Evolutionary conservation across 2,113 vertebrate genomes (phyloP).

Genomic region (Propithecus coquereli): DNA sequence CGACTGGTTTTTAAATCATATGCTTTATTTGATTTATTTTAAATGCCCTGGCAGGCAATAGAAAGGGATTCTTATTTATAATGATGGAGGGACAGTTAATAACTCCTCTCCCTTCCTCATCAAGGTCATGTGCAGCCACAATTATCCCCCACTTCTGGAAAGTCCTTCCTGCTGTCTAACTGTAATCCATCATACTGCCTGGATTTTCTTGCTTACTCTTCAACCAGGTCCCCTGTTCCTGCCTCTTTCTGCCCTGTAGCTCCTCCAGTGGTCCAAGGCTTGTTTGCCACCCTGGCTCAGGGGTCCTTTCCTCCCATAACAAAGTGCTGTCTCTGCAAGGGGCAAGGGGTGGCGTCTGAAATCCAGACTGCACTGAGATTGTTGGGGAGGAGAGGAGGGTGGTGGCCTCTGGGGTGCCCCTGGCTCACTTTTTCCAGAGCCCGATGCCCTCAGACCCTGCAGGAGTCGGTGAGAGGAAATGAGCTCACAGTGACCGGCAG

Average conservation of each 20-base stretch:
- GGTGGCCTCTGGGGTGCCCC: conserved; percentile 33
- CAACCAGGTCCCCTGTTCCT: not conserved
- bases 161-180: conserved; percentile 29
- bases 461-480: conserved; percentile 56
- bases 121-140: not conserved
- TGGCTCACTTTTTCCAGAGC: conserved; percentile 41
- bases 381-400: not conserved
- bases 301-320: not conserved
- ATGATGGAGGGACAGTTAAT: not conserved
- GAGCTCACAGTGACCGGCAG: conserved; percentile 48
- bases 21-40: not conserved
- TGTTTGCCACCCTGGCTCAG: not conserved
- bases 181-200: not conserved
- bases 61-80: not conserved
- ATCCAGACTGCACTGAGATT: not conserved
- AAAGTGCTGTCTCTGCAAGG: not conserved
- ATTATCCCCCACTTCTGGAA: not conserved
- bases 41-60: not conserved
- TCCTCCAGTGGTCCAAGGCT: not conserved
- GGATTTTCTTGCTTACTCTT: not conserved
- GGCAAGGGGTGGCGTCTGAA: not conserved
- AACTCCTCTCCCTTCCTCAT: not conserved
- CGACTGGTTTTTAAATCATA: not conserved
- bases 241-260: not conserved
- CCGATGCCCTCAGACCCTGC: conserved; percentile 50